Base-by-base conservation (phyloP, 2,888 invertebrate species). In the Catocala nupta region DNA sequence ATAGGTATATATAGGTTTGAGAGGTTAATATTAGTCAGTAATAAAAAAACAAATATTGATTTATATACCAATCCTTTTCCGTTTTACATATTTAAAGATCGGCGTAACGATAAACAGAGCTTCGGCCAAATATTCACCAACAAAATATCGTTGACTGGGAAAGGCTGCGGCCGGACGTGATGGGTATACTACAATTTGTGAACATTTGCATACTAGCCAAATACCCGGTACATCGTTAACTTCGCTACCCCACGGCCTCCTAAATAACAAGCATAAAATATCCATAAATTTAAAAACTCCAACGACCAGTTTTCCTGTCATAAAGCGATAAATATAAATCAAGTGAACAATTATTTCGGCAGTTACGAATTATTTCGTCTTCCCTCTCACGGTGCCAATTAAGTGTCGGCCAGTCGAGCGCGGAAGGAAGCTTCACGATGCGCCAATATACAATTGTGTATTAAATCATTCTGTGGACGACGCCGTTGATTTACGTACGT, bases 261-360 rank as follows among this genome's bases (percentile, higher is more conserved):
- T 80, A 81, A 80, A 82, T 81, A 74, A 81, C 81, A 81, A 73
- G 79, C 78, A 81, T 82, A 83, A 83, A 84, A 84, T 81, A 82
- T 71, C 81, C 78, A 85, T 85, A 85, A 86, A 86, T 86, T 85
- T 81, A 78, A 86, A 86, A 86, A 83, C 81, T 80, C 82, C 81
- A 82, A 82, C 81, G 80, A 75, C 80, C 77, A 78, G 78, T 83
- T 86, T 81, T 80, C 84, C 82, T 80, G 83, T 83, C 83, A 80
- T 86, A 82, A 84, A 87, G 67, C 84, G 81, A 82, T 86, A 82
- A 83, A 86, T 82, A 84, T 88, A 88, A 87, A 87, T 88, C 86
- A 88, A 81, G 62, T 64, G 76, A 80, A 81, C 82, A 81, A 86
- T 87, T 82, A 88, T 84, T 83, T 82, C 73, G 80, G 78, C 81